A percentile compares a stretch with the other conserved stretches of the same genome.
Evolutionary conservation across 2,888 invertebrate genomes (phyloP).

Genomic region (Latrodectus hesperus): DNA sequence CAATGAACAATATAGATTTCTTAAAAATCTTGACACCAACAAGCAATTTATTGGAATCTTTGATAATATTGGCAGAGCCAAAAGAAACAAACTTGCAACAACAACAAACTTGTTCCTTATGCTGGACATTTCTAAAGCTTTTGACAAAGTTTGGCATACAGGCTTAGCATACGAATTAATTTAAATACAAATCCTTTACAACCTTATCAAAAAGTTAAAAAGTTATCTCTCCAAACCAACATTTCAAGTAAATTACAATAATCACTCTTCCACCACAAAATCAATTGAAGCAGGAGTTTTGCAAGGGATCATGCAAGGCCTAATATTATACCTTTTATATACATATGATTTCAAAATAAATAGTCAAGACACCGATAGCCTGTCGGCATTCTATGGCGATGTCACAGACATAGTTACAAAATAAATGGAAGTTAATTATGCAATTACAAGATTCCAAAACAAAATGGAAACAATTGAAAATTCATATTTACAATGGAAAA

Average conservation of each 20-base stretch:
- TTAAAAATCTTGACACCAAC: neutral
- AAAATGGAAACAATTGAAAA: neutral
- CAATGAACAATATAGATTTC: neutral
- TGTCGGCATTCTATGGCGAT: neutral
- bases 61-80: neutral
- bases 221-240: neutral
- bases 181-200: neutral
- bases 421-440: neutral
- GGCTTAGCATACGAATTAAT: neutral
- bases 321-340: neutral
- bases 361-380: neutral
- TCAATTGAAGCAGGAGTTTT: neutral
- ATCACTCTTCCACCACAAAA: neutral
- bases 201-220: neutral
- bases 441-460: neutral
- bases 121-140: neutral
- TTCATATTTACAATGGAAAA: neutral
- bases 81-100: neutral
- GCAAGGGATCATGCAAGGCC: neutral
- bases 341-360: neutral
- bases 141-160: neutral
- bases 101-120: too few relatives aligned
- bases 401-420: neutral
- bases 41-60: neutral
- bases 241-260: neutral